phyloP scores from a whole-genome alignment of 2,888 invertebrate genomes.

The Heliconius ismenius region DNA sequence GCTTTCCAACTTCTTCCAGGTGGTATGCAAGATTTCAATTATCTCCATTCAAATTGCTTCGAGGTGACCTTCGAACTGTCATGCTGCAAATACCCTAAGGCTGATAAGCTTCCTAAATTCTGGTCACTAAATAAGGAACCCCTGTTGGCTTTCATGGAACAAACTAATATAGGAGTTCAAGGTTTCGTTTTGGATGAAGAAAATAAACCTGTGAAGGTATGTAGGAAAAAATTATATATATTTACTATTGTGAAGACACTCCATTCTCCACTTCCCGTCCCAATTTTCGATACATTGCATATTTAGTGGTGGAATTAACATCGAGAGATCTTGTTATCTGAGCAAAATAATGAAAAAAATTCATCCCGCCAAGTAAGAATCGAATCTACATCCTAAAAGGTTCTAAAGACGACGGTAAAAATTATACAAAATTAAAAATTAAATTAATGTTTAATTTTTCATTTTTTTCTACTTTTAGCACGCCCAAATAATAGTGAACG shows the following conservation, averaged over 20 bases:
- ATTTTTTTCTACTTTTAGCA: slow-evolving; percentile 61
- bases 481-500: slow-evolving; percentile 88
- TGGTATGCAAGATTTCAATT: slow-evolving; percentile 99
- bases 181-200: slow-evolving; percentile 85
- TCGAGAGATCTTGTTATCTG: too few species aligned
- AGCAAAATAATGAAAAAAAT: neutral
- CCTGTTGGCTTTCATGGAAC: slow-evolving; percentile 91
- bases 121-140: slow-evolving; percentile 95
- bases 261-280: too few species aligned
- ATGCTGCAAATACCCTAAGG: slow-evolving; percentile 95
- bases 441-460: neutral
- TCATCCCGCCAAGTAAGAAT: neutral
- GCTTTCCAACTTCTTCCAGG: slow-evolving; percentile 75
- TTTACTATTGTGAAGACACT: too few species aligned
- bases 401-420: neutral
- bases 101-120: slow-evolving; percentile 85
- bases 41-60: slow-evolving; percentile 95
- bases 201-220: slow-evolving; percentile 83
- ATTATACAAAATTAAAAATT: neutral
- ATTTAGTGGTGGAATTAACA: too few species aligned
- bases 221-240: neutral
- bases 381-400: neutral
- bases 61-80: slow-evolving; percentile 98
- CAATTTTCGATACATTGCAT: neutral
- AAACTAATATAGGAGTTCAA: slow-evolving; percentile 85